A percentile compares a stretch with the other conserved stretches of the same genome.
Evolutionary conservation across 1,140 invertebrate species (phyloP).

Genomic region (Bilobella aurantiaca): DNA sequence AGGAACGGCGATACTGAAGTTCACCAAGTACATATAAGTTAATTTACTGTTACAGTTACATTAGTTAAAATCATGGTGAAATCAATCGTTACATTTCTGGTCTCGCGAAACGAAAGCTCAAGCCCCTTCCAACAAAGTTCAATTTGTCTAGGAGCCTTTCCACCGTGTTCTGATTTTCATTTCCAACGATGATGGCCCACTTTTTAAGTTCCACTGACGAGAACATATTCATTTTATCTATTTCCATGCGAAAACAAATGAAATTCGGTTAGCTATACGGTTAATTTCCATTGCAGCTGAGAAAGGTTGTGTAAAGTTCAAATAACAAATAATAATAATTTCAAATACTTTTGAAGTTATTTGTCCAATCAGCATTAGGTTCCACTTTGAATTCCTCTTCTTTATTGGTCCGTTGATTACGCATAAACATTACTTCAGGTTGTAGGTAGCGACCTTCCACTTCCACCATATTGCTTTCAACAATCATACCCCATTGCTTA

Average conservation of each 20-base stretch:
- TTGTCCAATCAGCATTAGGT: not conserved
- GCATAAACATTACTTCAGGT: not conserved
- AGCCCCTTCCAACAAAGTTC: not conserved
- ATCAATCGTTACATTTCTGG: not conserved
- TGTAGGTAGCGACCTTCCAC: not conserved
- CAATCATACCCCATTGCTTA: not conserved
- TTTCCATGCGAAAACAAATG: too few relatives aligned
- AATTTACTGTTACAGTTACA: not conserved
- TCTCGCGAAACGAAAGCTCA: not conserved
- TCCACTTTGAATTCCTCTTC: not conserved
- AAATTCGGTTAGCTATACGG: not conserved
- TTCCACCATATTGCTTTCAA: not conserved
- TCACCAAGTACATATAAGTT: not conserved
- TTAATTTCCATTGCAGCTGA: not conserved
- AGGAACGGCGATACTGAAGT: too few relatives aligned
- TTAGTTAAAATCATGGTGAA: not conserved
- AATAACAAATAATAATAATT: not conserved
- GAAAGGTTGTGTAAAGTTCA: not conserved
- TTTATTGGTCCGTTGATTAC: not conserved
- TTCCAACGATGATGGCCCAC: not conserved
- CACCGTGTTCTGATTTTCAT: not conserved
- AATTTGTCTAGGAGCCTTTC: not conserved
- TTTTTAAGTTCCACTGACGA: too few relatives aligned
- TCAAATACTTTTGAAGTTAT: not conserved
- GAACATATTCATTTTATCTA: too few relatives aligned